phyloP scores from a whole-genome alignment of 1,140 invertebrate species.

The Psilanteris sp. region DNA sequence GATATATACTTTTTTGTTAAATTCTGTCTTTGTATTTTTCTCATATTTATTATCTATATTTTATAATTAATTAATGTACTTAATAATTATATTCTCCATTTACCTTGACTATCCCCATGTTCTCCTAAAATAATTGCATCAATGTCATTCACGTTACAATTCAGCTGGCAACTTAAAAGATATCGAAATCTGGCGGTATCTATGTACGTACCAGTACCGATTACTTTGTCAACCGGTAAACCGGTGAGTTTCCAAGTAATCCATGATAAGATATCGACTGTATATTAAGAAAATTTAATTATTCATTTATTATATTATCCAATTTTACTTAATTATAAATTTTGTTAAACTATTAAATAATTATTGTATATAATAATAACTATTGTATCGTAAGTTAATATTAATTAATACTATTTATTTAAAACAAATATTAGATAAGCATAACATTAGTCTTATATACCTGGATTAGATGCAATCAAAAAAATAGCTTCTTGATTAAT shows the following conservation, averaged over 20 bases:
- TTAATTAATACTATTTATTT: background rate
- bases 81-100: too few species aligned
- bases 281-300: conserved; percentile 3
- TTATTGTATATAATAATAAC: too few species aligned
- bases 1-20: too few species aligned
- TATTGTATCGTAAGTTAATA: too few species aligned
- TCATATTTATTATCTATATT: too few species aligned
- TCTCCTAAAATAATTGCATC: conserved; percentile 84
- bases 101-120: conserved; percentile 84
- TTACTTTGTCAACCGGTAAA: conserved; percentile 82
- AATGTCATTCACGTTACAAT: conserved; percentile 80
- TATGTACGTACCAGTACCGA: conserved; percentile 84
- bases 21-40: too few species aligned
- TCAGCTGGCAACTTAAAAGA: conserved; percentile 81
- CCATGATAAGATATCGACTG: conserved; percentile 84
- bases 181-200: conserved; percentile 84
- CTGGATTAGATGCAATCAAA: conserved; percentile 32
- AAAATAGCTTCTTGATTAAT: conserved; percentile 14
- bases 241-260: conserved; percentile 85
- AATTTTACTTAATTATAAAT: too few species aligned
- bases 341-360: too few species aligned
- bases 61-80: too few species aligned
- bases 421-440: background rate
- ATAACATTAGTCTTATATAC: too few species aligned
- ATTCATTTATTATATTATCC: too few species aligned